These are phyloP conservation scores for Myrmecobius fasciatus DNA, from an alignment of 2,113 vertebrate genomes.

Conservation along the genomic window DNA sequence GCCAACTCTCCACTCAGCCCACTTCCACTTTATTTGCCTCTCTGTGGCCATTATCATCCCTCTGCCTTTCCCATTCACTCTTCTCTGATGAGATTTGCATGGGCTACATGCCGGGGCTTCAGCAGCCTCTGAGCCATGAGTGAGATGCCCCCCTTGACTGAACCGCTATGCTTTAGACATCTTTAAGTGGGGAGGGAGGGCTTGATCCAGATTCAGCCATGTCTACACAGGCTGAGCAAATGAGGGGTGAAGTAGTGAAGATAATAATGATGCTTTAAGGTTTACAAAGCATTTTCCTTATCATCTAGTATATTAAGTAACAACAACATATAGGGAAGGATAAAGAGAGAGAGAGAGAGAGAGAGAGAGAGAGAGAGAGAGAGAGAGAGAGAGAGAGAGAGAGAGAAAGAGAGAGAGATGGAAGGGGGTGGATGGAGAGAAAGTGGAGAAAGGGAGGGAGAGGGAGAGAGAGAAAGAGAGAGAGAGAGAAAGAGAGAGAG, in stretches of 20 bases:
- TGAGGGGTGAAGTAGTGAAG: too few relatives aligned
- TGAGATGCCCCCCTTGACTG: neutral
- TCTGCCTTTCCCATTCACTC: neutral
- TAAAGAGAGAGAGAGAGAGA: neutral
- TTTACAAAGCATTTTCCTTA: neutral
- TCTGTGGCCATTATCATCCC: neutral
- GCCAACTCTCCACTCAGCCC: neutral
- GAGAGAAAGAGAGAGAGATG: too few relatives aligned
- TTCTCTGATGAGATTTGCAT: neutral
- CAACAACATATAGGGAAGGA: neutral
- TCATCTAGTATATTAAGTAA: neutral
- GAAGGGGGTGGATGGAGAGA: too few relatives aligned
- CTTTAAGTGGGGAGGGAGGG: neutral
- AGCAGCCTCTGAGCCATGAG: neutral
- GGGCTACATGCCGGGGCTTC: neutral
- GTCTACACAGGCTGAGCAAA: neutral
- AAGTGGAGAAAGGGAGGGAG: too few relatives aligned
- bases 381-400: too few relatives aligned
- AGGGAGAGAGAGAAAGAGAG: too few relatives aligned
- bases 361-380: too few relatives aligned
- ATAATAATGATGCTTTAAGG: neutral
- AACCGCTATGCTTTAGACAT: neutral
- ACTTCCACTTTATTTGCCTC: neutral
- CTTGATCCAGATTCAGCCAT: fast-evolving
- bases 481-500: neutral